Evolutionary conservation across 92 coral and sea anemone species (phyloP).

Genomic region (Palythoa grandis): DNA sequence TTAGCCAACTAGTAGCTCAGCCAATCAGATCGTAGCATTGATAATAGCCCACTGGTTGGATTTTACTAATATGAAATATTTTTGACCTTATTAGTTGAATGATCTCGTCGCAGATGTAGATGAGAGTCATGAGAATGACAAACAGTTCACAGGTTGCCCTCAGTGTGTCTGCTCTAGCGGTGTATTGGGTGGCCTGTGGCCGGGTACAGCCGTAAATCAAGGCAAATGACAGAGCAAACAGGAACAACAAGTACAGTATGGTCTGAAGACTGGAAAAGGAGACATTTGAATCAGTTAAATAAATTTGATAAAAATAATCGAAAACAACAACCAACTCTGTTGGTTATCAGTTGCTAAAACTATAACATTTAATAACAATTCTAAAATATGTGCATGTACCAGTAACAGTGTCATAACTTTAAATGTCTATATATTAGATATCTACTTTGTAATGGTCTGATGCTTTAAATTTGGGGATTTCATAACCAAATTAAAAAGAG

Average conservation of each 20-base stretch:
- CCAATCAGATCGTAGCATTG: too few species aligned
- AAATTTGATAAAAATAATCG: not conserved
- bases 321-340: not conserved
- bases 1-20: too few species aligned
- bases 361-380: too few species aligned
- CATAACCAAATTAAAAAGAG: too few species aligned
- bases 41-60: too few species aligned
- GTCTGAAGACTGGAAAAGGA: slow-evolving; percentile 60
- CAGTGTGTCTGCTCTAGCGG: slow-evolving; percentile 48
- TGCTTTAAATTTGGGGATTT: too few species aligned
- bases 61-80: not conserved
- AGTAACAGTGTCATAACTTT: too few species aligned
- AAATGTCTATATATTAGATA: too few species aligned
- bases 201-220: slow-evolving; percentile 70
- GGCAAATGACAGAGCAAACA: slow-evolving; percentile 63
- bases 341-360: not conserved
- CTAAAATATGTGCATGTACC: too few species aligned
- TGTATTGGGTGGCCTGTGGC: slow-evolving; percentile 62
- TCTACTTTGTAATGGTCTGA: too few species aligned
- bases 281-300: not conserved
- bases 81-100: slow-evolving; percentile 74
- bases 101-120: slow-evolving; percentile 76
- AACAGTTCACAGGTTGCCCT: slow-evolving; percentile 68
- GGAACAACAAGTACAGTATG: slow-evolving; percentile 63
- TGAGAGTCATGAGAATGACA: slow-evolving; percentile 60